A percentile compares a stretch with the other conserved stretches of the same genome.
These are phyloP conservation scores for Cephus pygmeus DNA, from an alignment of 2,888 invertebrate species.

Conservation along the genomic window DNA sequence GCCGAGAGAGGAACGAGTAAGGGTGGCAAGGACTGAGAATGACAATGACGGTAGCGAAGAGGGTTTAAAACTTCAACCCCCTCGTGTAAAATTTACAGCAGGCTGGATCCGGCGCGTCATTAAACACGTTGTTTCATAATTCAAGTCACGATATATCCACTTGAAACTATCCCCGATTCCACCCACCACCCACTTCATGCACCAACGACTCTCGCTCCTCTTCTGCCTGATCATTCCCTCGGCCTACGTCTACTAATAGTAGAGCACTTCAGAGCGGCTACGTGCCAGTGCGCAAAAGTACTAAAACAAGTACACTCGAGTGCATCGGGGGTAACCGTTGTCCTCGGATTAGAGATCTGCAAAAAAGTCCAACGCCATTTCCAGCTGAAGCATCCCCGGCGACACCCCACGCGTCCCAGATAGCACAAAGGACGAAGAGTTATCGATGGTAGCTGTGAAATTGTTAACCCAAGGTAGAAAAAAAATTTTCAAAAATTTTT, in stretches of 20 bases:
- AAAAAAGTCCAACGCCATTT: not conserved
- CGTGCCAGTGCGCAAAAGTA: not conserved
- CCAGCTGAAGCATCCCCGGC: not conserved
- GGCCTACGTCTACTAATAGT: not conserved
- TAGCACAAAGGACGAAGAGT: not conserved
- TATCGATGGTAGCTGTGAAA: not conserved
- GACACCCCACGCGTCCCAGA: not conserved
- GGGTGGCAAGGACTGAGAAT: slow-evolving; percentile 32
- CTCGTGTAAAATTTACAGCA: slow-evolving; percentile 56
- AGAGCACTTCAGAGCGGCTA: not conserved
- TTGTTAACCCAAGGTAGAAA: not conserved
- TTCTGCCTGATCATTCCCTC: not conserved
- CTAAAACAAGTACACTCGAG: not conserved
- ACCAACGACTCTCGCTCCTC: not conserved
- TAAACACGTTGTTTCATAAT: slow-evolving; percentile 66
- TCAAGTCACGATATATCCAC: slow-evolving; percentile 50
- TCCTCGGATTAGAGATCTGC: not conserved
- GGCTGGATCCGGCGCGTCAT: slow-evolving; percentile 62
- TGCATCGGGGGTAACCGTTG: not conserved
- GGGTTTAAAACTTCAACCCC: slow-evolving; percentile 50
- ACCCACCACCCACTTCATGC: not conserved
- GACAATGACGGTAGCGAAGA: slow-evolving; percentile 48
- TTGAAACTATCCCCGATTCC: not conserved
- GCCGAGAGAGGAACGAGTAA: slow-evolving; percentile 2
- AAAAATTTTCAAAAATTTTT: not conserved